These are phyloP conservation scores for Diogma glabrata DNA, from an alignment of 2,888 invertebrate genomes.

Conservation along the genomic window DNA sequence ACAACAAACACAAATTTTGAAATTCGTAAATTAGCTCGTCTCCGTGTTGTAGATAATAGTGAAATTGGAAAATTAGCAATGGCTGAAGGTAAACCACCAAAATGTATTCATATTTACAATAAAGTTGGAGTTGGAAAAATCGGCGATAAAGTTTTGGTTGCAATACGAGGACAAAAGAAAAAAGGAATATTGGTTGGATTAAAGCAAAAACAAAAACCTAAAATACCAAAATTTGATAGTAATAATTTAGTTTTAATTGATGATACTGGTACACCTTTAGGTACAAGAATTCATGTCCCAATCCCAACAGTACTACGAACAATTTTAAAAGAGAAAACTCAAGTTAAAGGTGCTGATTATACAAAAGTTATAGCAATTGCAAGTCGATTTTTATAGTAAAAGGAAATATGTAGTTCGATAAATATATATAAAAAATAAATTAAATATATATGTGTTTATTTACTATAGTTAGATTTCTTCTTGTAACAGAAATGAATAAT, in stretches of 20 bases:
- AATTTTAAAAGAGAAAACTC: constrained; percentile 67
- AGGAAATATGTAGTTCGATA: neutral
- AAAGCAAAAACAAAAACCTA: constrained; percentile 66
- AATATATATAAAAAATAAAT: too few relatives aligned
- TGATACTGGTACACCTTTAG: constrained; percentile 86
- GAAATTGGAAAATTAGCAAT: constrained; percentile 89
- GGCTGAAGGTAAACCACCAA: constrained; percentile 87
- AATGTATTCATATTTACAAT: constrained; percentile 89
- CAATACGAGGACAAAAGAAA: constrained; percentile 91
- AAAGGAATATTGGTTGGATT: constrained; percentile 84
- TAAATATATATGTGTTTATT: too few relatives aligned
- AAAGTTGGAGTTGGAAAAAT: constrained; percentile 49
- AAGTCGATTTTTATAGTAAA: constrained; percentile 49
- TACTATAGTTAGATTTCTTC: too few relatives aligned
- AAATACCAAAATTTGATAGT: constrained; percentile 83
- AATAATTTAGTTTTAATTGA: constrained; percentile 95
- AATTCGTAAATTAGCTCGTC: constrained; percentile 60
- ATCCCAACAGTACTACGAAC: constrained; percentile 82
- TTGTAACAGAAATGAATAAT: too few relatives aligned
- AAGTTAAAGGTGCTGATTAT: constrained; percentile 76
- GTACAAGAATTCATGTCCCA: constrained; percentile 90
- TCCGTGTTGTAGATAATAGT: constrained; percentile 95
- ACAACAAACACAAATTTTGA: constrained; percentile 48
- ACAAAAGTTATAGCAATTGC: constrained; percentile 87
- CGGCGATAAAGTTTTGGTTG: constrained; percentile 83